phyloP scores from a whole-genome alignment of 2,888 invertebrate genomes.

The Pandemis corylana region DNA sequence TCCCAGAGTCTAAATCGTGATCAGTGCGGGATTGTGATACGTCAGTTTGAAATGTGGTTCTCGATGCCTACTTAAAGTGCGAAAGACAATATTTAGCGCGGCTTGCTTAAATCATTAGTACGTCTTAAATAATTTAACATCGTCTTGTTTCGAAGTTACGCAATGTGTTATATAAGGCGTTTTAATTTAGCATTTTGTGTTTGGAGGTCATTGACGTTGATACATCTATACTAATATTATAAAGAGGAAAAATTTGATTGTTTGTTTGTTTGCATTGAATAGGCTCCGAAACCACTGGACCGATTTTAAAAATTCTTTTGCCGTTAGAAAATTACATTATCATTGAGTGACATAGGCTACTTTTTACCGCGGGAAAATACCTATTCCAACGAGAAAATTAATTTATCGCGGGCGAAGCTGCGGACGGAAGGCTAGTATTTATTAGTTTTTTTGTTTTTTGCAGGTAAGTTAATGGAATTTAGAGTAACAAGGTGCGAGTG shows the following conservation, averaged over 20 bases:
- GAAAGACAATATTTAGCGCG: slow-evolving; percentile 31
- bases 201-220: slow-evolving; percentile 53
- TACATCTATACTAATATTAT: too few species aligned
- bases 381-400: too few species aligned
- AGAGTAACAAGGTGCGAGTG: background rate
- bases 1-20: background rate
- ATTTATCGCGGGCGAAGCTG: too few species aligned
- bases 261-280: too few species aligned
- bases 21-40: background rate
- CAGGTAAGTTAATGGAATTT: slow-evolving; percentile 45
- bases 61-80: slow-evolving; percentile 11
- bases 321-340: too few species aligned
- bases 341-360: too few species aligned
- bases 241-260: too few species aligned
- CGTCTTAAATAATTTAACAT: slow-evolving; percentile 39
- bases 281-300: too few species aligned
- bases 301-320: too few species aligned
- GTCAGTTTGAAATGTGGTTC: background rate
- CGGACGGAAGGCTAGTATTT: too few species aligned
- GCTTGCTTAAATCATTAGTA: slow-evolving; percentile 35
- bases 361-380: too few species aligned
- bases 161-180: slow-evolving; percentile 43
- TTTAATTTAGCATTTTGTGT: slow-evolving; percentile 48
- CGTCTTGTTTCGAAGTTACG: slow-evolving; percentile 43
- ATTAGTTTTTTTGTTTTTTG: slow-evolving; percentile 41